phyloP scores from a whole-genome alignment of 2,797 vertebrate species.

The Hozukius guyotensis region DNA sequence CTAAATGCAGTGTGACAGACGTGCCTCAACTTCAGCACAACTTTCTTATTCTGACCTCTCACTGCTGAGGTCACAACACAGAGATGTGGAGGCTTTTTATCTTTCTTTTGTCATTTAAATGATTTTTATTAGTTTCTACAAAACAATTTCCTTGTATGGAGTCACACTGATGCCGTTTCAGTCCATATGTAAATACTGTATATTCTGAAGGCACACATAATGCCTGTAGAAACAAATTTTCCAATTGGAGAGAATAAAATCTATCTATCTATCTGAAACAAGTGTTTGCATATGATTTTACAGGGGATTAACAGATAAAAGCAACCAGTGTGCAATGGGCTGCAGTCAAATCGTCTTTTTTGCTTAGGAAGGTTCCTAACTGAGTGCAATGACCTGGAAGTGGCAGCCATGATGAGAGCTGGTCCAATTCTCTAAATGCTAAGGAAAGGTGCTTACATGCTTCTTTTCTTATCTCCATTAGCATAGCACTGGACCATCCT shows the following conservation, averaged over 20 bases:
- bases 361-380: background rate
- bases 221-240: background rate
- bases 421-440: background rate
- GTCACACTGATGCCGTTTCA: background rate
- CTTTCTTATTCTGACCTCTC: conserved; percentile 4
- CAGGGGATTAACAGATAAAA: background rate
- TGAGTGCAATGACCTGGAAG: background rate
- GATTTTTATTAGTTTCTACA: background rate
- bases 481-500: background rate
- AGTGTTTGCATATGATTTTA: background rate
- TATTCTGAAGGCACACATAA: background rate
- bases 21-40: conserved; percentile 32
- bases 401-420: background rate
- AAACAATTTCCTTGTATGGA: background rate
- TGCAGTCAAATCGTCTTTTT: background rate
- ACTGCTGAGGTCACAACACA: background rate
- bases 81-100: background rate
- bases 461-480: background rate
- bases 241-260: background rate
- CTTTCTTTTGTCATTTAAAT: background rate
- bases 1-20: conserved; percentile 44
- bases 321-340: background rate
- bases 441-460: background rate
- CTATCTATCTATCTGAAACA: background rate
- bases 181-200: background rate